Evolutionary conservation across 2,113 vertebrate genomes (phyloP).

Genomic region (Falco punctatus): DNA sequence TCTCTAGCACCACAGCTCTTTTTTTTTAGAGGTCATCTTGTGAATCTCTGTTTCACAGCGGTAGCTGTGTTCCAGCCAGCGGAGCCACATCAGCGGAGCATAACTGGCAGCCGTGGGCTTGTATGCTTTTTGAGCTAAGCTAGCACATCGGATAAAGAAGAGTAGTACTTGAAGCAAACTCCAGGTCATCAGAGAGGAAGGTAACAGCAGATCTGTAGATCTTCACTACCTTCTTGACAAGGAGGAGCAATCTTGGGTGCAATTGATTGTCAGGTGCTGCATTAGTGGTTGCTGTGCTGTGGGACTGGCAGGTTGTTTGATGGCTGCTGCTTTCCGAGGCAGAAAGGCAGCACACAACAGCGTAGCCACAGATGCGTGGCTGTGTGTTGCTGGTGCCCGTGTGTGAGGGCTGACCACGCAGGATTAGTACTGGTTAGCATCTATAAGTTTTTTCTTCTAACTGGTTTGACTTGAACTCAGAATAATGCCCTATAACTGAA

Average conservation of each 20-base stretch:
- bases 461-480: background rate
- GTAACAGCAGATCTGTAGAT: background rate
- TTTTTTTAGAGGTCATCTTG: background rate
- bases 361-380: accelerated
- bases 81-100: background rate
- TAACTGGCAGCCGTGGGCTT: background rate
- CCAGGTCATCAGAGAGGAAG: background rate
- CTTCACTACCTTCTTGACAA: background rate
- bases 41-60: background rate
- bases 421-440: background rate
- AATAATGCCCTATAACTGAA: background rate
- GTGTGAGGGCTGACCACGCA: accelerated
- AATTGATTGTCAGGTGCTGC: background rate
- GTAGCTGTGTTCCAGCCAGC: background rate
- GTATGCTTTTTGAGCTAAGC: background rate
- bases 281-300: background rate
- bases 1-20: slow-evolving; percentile 3
- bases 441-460: background rate
- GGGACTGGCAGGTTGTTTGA: background rate
- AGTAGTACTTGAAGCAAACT: background rate
- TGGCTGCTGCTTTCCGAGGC: background rate
- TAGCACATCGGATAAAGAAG: background rate
- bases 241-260: background rate
- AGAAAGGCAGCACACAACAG: background rate
- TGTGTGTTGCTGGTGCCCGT: accelerated